Conservation (phyloP, 2,888 invertebrate genomes). For the Gibbula magus region DNA sequence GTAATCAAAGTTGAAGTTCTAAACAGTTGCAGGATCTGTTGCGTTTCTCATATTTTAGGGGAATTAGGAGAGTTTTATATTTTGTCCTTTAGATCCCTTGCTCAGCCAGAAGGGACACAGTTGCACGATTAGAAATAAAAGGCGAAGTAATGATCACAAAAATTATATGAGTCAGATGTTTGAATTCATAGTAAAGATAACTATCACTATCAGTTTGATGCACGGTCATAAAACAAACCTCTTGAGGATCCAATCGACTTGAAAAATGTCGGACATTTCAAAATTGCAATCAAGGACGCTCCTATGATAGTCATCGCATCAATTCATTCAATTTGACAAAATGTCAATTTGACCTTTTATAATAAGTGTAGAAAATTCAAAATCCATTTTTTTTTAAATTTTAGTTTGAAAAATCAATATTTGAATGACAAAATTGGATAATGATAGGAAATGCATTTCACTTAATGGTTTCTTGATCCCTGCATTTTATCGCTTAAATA, state of each 20-base stretch:
- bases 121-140: neutral
- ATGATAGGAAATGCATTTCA: no score
- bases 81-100: neutral
- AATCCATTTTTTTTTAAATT: no score
- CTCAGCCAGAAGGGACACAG: neutral
- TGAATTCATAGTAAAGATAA: neutral
- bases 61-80: conserved; percentile 3
- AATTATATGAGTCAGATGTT: neutral
- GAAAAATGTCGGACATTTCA: neutral
- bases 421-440: no score
- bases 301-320: neutral
- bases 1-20: neutral
- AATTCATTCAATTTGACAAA: neutral
- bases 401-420: no score
- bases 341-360: no score
- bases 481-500: no score
- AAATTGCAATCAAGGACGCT: neutral
- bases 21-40: neutral
- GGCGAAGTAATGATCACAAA: neutral
- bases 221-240: no score
- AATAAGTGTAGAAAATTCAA: no score
- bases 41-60: neutral
- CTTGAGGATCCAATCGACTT: neutral
- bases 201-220: neutral
- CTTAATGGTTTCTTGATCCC: no score